phyloP scores from a whole-genome alignment of 2,888 invertebrate genomes.

The Acronicta alni region DNA sequence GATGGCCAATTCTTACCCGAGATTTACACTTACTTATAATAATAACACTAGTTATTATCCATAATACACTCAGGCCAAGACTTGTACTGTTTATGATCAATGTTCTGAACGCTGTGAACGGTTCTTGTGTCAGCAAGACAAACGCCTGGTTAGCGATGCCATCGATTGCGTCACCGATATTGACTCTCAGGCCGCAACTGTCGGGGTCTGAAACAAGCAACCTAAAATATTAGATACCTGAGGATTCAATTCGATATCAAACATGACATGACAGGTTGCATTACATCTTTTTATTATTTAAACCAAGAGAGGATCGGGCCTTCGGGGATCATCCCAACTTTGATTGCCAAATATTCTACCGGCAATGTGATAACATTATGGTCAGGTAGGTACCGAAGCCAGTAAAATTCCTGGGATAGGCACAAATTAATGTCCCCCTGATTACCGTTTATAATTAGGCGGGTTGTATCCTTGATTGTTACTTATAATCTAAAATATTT shows the following conservation, averaged over 20 bases:
- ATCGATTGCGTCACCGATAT: slow-evolving; percentile 74
- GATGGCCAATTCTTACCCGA: not conserved
- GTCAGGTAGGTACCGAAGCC: no score
- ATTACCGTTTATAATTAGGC: no score
- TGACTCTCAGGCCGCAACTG: slow-evolving; percentile 68
- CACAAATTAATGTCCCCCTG: no score
- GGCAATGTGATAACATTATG: no score
- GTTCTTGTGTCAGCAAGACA: slow-evolving; percentile 66
- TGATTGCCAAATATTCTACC: no score
- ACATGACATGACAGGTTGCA: no score
- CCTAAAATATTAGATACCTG: slow-evolving; percentile 39
- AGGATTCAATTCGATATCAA: not conserved
- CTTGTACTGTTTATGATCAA: slow-evolving; percentile 71
- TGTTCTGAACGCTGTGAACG: slow-evolving; percentile 72
- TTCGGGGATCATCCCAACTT: no score
- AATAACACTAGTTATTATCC: slow-evolving; percentile 71
- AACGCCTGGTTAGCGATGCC: slow-evolving; percentile 74
- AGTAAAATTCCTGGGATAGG: no score
- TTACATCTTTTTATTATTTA: no score
- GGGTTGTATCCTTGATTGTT: no score
- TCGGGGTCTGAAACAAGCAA: slow-evolving; percentile 69
- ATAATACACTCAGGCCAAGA: slow-evolving; percentile 68
- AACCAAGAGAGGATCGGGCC: no score
- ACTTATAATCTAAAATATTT: no score
- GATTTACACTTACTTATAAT: slow-evolving; percentile 72